A percentile compares a stretch with the other conserved stretches of the same genome.
phyloP scores from a whole-genome alignment of 2,888 invertebrate genomes.

The Trichogramma dendrolimi region DNA sequence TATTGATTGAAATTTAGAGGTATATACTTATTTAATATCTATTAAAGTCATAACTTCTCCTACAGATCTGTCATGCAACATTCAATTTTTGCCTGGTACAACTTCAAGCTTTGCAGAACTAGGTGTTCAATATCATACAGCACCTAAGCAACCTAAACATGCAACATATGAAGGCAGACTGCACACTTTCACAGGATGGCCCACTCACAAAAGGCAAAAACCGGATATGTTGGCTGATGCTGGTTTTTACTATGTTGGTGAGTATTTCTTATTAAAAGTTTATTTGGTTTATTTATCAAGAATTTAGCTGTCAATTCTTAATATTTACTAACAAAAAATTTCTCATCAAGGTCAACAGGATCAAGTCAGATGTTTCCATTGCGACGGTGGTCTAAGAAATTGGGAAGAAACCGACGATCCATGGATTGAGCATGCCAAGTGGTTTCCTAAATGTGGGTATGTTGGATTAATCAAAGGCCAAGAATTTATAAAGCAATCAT shows the following conservation, averaged over 20 bases:
- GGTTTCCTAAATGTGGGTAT: slow-evolving; percentile 87
- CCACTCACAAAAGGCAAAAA: slow-evolving; percentile 68
- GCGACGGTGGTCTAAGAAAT: slow-evolving; percentile 84
- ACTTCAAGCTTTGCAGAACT: slow-evolving; percentile 54
- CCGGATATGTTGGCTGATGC: slow-evolving; percentile 77
- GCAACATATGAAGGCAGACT: slow-evolving; percentile 68
- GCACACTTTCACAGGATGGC: slow-evolving; percentile 73
- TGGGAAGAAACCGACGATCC: slow-evolving; percentile 90
- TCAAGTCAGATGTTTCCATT: slow-evolving; percentile 88
- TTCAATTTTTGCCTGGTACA: slow-evolving; percentile 44
- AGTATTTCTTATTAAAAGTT: slow-evolving; percentile 28
- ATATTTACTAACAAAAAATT: slow-evolving; percentile 9
- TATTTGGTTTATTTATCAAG: neutral
- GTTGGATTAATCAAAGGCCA: slow-evolving; percentile 77
- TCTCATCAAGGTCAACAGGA: slow-evolving; percentile 59
- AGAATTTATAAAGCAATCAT: slow-evolving; percentile 63
- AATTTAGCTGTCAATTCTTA: neutral
- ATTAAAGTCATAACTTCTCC: neutral
- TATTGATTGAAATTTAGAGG: neutral
- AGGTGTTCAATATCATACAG: slow-evolving; percentile 60
- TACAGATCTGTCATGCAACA: slow-evolving; percentile 43
- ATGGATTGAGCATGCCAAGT: slow-evolving; percentile 90
- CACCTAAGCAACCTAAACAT: slow-evolving; percentile 65
- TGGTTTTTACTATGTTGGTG: slow-evolving; percentile 80
- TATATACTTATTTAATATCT: neutral